Conservation (phyloP, 2,888 invertebrate species). For the Cheilosia soror region DNA sequence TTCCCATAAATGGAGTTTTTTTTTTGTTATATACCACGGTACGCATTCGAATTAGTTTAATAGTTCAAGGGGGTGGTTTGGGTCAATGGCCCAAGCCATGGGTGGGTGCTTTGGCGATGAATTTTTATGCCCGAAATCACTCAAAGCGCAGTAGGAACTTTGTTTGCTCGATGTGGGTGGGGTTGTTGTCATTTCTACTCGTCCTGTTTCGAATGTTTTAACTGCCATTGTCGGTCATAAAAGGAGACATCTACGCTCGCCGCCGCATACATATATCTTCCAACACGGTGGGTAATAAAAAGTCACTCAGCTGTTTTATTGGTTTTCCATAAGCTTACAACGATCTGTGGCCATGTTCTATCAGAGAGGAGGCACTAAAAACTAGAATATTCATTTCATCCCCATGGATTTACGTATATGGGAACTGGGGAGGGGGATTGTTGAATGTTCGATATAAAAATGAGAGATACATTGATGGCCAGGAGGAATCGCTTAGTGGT, state of each 20-base stretch:
- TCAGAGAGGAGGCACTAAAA: slow-evolving; percentile 47
- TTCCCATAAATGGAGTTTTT: neutral
- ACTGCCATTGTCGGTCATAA: slow-evolving; percentile 57
- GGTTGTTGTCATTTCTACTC: slow-evolving; percentile 10
- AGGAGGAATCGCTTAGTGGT: slow-evolving; percentile 21
- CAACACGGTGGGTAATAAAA: slow-evolving; percentile 60
- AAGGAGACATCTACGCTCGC: slow-evolving; percentile 17
- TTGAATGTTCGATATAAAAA: slow-evolving; percentile 7
- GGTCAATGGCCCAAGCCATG: slow-evolving; percentile 2
- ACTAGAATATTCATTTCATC: slow-evolving; percentile 52
- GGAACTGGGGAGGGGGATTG: neutral
- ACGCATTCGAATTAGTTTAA: slow-evolving; percentile 37
- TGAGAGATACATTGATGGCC: slow-evolving; percentile 14
- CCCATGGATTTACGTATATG: slow-evolving; percentile 43
- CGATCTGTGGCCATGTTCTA: slow-evolving; percentile 52
- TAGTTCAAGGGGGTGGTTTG: slow-evolving; percentile 19
- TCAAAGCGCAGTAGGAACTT: slow-evolving; percentile 49
- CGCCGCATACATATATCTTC: slow-evolving; percentile 7
- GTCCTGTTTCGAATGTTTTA: slow-evolving; percentile 5
- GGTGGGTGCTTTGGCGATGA: slow-evolving; percentile 38
- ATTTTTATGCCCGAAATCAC: slow-evolving; percentile 67
- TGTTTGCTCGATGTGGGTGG: slow-evolving; percentile 21
- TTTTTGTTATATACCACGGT: neutral
- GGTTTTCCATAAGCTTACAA: slow-evolving; percentile 71
- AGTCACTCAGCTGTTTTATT: slow-evolving; percentile 74